A percentile compares a stretch with the other conserved stretches of the same genome.
Evolutionary conservation across 53 echinoderm and acorn worm species (phyloP).

Genomic region (Mesocentrotus franciscanus): DNA sequence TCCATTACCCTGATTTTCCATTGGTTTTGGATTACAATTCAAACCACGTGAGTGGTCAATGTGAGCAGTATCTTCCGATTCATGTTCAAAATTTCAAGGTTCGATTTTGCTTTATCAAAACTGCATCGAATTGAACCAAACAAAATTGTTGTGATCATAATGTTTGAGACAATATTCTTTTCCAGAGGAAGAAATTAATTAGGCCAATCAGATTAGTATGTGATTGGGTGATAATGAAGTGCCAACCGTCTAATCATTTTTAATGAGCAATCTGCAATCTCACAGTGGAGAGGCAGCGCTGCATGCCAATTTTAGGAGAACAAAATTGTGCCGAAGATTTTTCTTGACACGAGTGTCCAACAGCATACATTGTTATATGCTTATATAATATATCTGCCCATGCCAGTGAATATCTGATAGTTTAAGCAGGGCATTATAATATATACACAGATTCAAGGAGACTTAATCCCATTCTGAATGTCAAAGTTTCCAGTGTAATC

Average conservation of each 20-base stretch:
- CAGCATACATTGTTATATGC: background rate
- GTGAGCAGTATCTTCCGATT: background rate
- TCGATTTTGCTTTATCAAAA: background rate
- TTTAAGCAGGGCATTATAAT: background rate
- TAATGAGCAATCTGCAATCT: background rate
- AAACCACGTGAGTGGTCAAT: background rate
- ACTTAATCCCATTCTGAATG: background rate
- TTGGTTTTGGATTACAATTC: too few species aligned
- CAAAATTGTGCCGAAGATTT: background rate
- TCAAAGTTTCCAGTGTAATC: background rate
- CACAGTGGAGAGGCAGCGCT: background rate
- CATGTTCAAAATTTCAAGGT: background rate
- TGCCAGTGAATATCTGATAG: background rate
- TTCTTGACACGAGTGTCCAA: background rate
- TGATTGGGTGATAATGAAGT: background rate
- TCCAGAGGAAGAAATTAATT: background rate
- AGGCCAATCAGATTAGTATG: slow-evolving; percentile 10
- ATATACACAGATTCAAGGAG: background rate
- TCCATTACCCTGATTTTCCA: too few species aligned
- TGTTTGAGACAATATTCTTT: background rate
- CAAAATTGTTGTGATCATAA: background rate
- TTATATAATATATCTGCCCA: too few species aligned
- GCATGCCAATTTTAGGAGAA: background rate
- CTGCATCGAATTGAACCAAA: background rate
- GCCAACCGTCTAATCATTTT: background rate